Conservation (phyloP, 2,888 invertebrate genomes). For the Furcula furcula region DNA sequence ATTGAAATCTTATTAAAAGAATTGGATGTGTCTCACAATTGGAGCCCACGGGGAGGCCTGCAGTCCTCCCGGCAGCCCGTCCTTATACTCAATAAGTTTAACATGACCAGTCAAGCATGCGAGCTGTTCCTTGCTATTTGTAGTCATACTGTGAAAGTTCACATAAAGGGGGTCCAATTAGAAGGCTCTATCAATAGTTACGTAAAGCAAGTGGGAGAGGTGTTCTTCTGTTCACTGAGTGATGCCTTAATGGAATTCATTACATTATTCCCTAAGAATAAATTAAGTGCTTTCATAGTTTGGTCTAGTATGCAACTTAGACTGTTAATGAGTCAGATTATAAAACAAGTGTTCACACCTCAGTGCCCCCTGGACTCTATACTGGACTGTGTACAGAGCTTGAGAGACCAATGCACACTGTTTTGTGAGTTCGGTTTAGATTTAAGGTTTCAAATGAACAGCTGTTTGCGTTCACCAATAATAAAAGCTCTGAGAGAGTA, state of each 20-base stretch:
- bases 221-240: constrained; percentile 91
- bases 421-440: constrained; percentile 90
- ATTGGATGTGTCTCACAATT: constrained; percentile 93
- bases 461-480: constrained; percentile 89
- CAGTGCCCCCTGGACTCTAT: constrained; percentile 92
- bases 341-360: constrained; percentile 94
- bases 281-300: constrained; percentile 86
- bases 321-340: constrained; percentile 89
- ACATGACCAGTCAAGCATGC: constrained; percentile 87
- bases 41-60: constrained; percentile 94
- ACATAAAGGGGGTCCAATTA: constrained; percentile 89
- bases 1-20: constrained; percentile 95
- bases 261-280: constrained; percentile 89
- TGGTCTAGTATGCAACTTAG: constrained; percentile 95
- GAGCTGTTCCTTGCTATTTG: constrained; percentile 91
- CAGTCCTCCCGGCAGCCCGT: constrained; percentile 93
- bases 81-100: constrained; percentile 89
- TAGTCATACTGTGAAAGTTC: constrained; percentile 90
- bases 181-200: constrained; percentile 91
- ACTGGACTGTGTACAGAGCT: constrained; percentile 92
- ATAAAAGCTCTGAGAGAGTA: constrained; percentile 89
- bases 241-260: constrained; percentile 84
- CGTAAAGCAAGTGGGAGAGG: constrained; percentile 89
- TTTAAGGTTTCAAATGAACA: constrained; percentile 94
- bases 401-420: constrained; percentile 86